Conservation (phyloP, 2,797 vertebrate species). For the Discoglossus pictus region DNA sequence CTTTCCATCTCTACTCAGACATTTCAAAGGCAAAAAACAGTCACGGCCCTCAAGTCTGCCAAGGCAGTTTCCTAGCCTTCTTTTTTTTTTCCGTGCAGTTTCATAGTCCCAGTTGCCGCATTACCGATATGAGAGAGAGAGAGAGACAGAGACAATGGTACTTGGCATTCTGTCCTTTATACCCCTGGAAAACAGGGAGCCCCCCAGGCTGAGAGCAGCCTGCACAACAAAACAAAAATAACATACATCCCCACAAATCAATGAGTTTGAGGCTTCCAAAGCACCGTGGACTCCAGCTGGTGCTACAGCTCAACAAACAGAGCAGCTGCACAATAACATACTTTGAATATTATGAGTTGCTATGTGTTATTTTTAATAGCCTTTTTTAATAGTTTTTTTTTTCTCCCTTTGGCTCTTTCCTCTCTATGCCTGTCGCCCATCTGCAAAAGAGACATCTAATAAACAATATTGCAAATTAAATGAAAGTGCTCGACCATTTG, state of each 20-base stretch:
- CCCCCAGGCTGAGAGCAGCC: constrained; percentile 16
- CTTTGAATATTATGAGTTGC: constrained; percentile 16
- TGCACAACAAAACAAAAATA: constrained; percentile 28
- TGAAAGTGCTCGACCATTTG: constrained; percentile 32
- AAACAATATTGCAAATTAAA: constrained; percentile 19
- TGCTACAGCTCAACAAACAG: constrained; percentile 17
- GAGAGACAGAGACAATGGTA: constrained; percentile 21
- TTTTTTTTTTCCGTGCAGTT: constrained; percentile 3
- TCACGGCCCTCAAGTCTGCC: background rate
- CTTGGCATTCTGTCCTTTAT: constrained; percentile 30
- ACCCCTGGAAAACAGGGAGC: constrained; percentile 21
- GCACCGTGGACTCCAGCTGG: constrained; percentile 23
- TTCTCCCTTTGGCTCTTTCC: constrained; percentile 11
- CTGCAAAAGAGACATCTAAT: constrained; percentile 3
- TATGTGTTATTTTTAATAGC: constrained; percentile 28
- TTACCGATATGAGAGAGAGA: constrained; percentile 4
- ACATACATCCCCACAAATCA: constrained; percentile 34
- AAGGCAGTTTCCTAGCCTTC: constrained; percentile 20
- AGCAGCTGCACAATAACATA: constrained; percentile 23
- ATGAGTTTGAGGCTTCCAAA: constrained; percentile 25
- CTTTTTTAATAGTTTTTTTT: constrained; percentile 7
- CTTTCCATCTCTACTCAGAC: constrained; percentile 20
- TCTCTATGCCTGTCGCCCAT: constrained; percentile 14
- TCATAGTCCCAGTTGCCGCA: constrained; percentile 30
- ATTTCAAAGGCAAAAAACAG: constrained; percentile 36